Conservation (phyloP, 2,888 invertebrate species). For the Tryphoninae sp. region DNA sequence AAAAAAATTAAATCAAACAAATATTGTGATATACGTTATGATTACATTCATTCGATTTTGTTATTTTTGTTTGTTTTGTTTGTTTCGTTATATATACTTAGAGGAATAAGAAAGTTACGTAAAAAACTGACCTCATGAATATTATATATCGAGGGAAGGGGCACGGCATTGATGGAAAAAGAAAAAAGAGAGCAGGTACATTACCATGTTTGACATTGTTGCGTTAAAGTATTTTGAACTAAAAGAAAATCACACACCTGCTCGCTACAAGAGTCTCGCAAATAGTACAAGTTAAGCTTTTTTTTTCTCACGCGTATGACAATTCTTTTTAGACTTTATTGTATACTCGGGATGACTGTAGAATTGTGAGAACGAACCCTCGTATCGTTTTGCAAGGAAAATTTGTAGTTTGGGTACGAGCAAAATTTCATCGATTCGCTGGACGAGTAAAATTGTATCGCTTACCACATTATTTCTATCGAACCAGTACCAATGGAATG, state of each 20-base stretch:
- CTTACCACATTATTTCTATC: slow-evolving; percentile 70
- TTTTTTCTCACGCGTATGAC: slow-evolving; percentile 18
- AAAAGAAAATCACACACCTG: slow-evolving; percentile 40
- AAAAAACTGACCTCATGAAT: slow-evolving; percentile 81
- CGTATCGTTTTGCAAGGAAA: too few relatives aligned
- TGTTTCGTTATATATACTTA: slow-evolving; percentile 67
- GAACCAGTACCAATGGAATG: slow-evolving; percentile 78
- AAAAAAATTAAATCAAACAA: slow-evolving; percentile 24
- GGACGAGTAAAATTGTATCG: slow-evolving; percentile 21
- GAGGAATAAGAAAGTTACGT: slow-evolving; percentile 80
- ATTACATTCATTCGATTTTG: slow-evolving; percentile 44
- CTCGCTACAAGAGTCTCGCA: slow-evolving; percentile 11
- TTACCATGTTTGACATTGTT: slow-evolving; percentile 48
- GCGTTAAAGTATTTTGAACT: slow-evolving; percentile 30
- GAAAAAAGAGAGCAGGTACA: slow-evolving; percentile 61
- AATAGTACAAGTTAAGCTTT: slow-evolving; percentile 1
- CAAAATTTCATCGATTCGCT: not conserved
- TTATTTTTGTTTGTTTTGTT: slow-evolving; percentile 5
- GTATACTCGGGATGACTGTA: slow-evolving; percentile 10
- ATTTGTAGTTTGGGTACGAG: too few relatives aligned
- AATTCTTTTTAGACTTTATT: not conserved
- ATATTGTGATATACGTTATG: slow-evolving; percentile 17
- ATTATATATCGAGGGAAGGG: slow-evolving; percentile 68
- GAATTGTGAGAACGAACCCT: not conserved
- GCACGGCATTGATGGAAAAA: slow-evolving; percentile 66